Percentiles rank a stretch among this genome's conserved stretches.
These are phyloP conservation scores for Scelioninae gen. 1 DNA, from an alignment of 2,888 invertebrate species.

Conservation along the genomic window DNA sequence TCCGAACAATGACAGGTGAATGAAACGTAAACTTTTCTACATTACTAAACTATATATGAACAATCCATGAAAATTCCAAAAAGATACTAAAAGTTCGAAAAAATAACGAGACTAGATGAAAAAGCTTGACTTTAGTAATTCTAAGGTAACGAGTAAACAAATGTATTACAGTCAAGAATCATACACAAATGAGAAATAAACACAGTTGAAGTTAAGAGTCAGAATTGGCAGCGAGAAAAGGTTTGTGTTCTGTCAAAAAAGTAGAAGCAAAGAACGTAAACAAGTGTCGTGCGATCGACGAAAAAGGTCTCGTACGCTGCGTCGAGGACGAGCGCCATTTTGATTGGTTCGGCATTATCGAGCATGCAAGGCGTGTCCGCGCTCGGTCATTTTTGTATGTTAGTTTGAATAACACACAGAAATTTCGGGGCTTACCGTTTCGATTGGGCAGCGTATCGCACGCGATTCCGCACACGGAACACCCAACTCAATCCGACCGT, in stretches of 20 bases:
- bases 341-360: slow-evolving; percentile 75
- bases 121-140: too few species aligned
- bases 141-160: too few species aligned
- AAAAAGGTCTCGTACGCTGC: slow-evolving; percentile 39
- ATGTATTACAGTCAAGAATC: too few species aligned
- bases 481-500: slow-evolving; percentile 1
- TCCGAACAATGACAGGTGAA: slow-evolving; percentile 4
- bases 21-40: background rate
- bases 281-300: slow-evolving; percentile 30
- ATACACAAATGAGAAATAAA: too few species aligned
- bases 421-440: background rate
- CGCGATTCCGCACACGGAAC: slow-evolving; percentile 13
- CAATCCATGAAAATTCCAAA: background rate
- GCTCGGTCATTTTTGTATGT: background rate
- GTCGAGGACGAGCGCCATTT: slow-evolving; percentile 79
- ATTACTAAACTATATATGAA: background rate
- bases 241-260: background rate
- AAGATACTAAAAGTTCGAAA: background rate
- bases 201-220: too few species aligned
- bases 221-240: too few species aligned
- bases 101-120: too few species aligned
- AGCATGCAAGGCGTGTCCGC: slow-evolving; percentile 61
- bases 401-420: background rate
- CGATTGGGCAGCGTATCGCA: slow-evolving; percentile 76
- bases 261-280: background rate